Evolutionary conservation across 2,113 vertebrate genomes (phyloP).

Genomic region (Coregonus clupeaformis): DNA sequence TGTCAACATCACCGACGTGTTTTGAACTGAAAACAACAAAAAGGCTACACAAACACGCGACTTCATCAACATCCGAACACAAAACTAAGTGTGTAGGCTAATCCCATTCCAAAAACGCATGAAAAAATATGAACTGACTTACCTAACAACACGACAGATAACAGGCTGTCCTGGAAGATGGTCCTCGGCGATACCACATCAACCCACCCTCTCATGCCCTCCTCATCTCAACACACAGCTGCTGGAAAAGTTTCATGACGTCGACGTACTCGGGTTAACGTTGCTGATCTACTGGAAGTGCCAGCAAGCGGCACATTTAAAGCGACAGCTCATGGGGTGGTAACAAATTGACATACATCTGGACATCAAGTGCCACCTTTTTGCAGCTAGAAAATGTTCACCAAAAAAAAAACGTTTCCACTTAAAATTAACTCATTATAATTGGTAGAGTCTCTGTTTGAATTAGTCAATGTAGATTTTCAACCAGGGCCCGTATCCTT

Average conservation of each 20-base stretch:
- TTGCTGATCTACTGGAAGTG: constrained; percentile 28
- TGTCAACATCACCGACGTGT: background rate
- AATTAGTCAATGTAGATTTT: too few relatives aligned
- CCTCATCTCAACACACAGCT: constrained; percentile 42
- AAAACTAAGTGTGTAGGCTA: background rate
- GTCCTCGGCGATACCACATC: constrained; percentile 44
- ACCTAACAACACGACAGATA: constrained; percentile 33
- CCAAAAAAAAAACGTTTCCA: too few relatives aligned
- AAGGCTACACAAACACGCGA: constrained; percentile 7
- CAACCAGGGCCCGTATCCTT: too few relatives aligned
- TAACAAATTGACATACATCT: background rate
- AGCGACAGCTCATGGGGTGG: constrained; percentile 27
- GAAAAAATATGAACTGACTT: constrained; percentile 23
- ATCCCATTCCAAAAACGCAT: too few relatives aligned
- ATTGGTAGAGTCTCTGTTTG: too few relatives aligned
- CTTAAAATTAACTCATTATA: too few relatives aligned
- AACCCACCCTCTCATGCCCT: constrained; percentile 21
- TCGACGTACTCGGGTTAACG: constrained; percentile 48
- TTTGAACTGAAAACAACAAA: constrained; percentile 3
- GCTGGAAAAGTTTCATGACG: constrained; percentile 66
- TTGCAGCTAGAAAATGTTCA: too few relatives aligned
- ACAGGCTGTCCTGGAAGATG: constrained; percentile 38
- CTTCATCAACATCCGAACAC: constrained; percentile 20
- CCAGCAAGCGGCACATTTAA: constrained; percentile 33
- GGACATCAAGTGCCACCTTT: too few relatives aligned